Conservation (phyloP, 2,888 invertebrate species). For the Carabus problematicus region DNA sequence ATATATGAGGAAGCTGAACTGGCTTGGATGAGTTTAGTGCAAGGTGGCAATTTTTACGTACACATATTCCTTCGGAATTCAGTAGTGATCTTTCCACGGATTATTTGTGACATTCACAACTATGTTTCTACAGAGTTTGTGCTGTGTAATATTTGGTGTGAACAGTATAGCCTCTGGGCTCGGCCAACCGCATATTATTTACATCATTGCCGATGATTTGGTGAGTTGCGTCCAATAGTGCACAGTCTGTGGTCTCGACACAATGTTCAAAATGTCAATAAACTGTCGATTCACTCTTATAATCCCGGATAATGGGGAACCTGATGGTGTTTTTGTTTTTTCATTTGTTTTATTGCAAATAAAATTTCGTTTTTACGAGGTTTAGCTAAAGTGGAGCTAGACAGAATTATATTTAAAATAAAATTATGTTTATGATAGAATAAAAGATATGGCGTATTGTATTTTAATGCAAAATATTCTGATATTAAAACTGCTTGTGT, state of each 20-base stretch:
- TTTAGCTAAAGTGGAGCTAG: too few relatives aligned
- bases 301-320: too few relatives aligned
- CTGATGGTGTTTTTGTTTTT: too few relatives aligned
- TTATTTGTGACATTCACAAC: neutral
- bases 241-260: neutral
- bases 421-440: too few relatives aligned
- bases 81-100: slow-evolving; percentile 5
- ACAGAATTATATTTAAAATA: too few relatives aligned
- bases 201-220: slow-evolving; percentile 81
- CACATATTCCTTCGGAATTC: neutral
- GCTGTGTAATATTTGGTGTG: slow-evolving; percentile 2
- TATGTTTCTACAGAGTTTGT: neutral
- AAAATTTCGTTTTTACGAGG: too few relatives aligned
- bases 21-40: slow-evolving; percentile 22
- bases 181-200: slow-evolving; percentile 67
- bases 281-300: neutral
- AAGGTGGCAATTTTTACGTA: neutral
- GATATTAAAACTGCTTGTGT: too few relatives aligned
- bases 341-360: too few relatives aligned
- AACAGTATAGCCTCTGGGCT: slow-evolving; percentile 1
- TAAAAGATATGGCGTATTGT: too few relatives aligned
- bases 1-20: slow-evolving; percentile 27
- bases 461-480: too few relatives aligned
- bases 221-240: slow-evolving; percentile 60
- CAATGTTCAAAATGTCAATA: neutral